Percentiles rank a stretch among this genome's conserved stretches.
Conservation (phyloP, 2,113 vertebrate genomes). For the Australoheros scitulus region DNA sequence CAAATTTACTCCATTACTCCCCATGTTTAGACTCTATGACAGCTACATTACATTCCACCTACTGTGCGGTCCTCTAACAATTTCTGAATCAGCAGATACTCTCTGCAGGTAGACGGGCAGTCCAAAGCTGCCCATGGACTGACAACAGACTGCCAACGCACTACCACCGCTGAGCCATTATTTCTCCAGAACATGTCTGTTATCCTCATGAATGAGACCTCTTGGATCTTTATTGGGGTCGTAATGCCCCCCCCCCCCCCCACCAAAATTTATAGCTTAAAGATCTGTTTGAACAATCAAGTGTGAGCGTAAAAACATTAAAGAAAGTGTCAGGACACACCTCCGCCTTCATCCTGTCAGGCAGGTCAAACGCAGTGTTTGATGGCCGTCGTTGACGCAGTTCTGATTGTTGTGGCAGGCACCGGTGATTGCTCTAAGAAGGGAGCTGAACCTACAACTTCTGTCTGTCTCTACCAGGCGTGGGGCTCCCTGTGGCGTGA, state of each 20-base stretch:
- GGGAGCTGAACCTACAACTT: slow-evolving; percentile 38
- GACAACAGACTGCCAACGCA: neutral
- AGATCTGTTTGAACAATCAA: slow-evolving; percentile 8
- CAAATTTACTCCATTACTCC: too few relatives aligned
- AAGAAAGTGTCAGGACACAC: slow-evolving; percentile 45
- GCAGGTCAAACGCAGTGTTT: slow-evolving; percentile 57
- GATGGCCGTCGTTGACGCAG: slow-evolving; percentile 62
- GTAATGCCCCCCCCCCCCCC: slow-evolving; percentile 16
- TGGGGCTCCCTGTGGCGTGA: slow-evolving; percentile 43
- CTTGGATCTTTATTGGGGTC: neutral
- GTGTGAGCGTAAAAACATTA: slow-evolving; percentile 25
- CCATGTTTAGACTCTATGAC: too few relatives aligned
- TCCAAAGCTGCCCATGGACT: neutral
- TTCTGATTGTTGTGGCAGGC: slow-evolving; percentile 65
- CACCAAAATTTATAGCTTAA: slow-evolving; percentile 23
- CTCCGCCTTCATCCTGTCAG: slow-evolving; percentile 37
- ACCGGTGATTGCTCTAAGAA: slow-evolving; percentile 47
- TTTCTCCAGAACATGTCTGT: neutral
- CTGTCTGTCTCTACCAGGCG: slow-evolving; percentile 8
- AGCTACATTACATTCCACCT: too few relatives aligned
- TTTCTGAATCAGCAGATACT: neutral
- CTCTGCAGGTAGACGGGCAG: neutral
- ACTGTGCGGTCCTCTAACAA: too few relatives aligned
- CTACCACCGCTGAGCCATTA: neutral
- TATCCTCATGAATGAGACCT: neutral